These are phyloP conservation scores for Microtus oregoni DNA, from an alignment of 2,113 vertebrate species.

Conservation along the genomic window DNA sequence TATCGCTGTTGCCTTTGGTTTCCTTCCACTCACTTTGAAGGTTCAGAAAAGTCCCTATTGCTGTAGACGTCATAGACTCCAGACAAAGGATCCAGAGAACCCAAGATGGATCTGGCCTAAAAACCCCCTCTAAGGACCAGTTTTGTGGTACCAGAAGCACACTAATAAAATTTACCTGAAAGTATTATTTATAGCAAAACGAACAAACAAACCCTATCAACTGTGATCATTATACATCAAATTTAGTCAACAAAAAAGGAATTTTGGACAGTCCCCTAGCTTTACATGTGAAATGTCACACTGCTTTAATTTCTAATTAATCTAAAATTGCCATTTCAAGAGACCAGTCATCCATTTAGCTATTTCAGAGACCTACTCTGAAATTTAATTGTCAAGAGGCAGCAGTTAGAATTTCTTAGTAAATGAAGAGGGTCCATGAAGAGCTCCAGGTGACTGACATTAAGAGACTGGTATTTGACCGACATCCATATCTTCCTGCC, in stretches of 20 bases:
- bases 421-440: slow-evolving; percentile 39
- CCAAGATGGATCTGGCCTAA: not conserved
- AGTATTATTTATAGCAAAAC: slow-evolving; percentile 39
- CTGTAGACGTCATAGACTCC: not conserved
- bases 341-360: slow-evolving; percentile 60
- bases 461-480: not conserved
- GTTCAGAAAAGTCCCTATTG: not conserved
- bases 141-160: not conserved
- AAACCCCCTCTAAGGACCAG: not conserved
- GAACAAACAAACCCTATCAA: slow-evolving; percentile 53
- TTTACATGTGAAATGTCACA: not conserved
- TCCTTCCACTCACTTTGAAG: not conserved
- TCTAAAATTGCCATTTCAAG: slow-evolving; percentile 62
- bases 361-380: slow-evolving; percentile 42
- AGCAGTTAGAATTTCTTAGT: slow-evolving; percentile 24
- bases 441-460: not conserved
- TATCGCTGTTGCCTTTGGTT: not conserved
- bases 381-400: slow-evolving; percentile 42
- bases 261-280: not conserved
- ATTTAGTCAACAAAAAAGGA: not conserved
- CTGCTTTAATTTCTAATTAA: slow-evolving; percentile 79
- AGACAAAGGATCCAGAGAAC: not conserved
- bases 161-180: slow-evolving; percentile 61
- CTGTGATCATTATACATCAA: slow-evolving; percentile 54
- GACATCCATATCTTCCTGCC: not conserved